Conservation (phyloP, 2,888 invertebrate genomes). For the Erebia palarica region DNA sequence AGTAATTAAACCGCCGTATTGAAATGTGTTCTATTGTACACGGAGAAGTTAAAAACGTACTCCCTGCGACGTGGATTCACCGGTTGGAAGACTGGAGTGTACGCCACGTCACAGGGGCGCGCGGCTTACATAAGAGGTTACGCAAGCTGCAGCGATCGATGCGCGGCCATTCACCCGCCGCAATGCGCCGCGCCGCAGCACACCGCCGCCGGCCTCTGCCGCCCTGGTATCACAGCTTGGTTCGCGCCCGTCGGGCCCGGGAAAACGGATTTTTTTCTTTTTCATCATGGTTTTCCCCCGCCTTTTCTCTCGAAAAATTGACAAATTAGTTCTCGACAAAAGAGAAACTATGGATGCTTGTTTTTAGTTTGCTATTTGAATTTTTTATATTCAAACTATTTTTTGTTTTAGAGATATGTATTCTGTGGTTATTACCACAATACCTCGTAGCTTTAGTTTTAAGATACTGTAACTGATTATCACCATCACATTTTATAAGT, state of each 20-base stretch:
- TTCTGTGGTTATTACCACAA: background rate
- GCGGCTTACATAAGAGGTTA: slow-evolving; percentile 73
- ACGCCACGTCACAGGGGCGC: slow-evolving; percentile 61
- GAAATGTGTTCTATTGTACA: slow-evolving; percentile 30
- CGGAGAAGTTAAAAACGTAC: slow-evolving; percentile 18
- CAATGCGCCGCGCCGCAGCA: slow-evolving; percentile 73
- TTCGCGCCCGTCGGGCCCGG: slow-evolving; percentile 43
- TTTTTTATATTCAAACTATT: background rate
- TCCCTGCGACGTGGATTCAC: slow-evolving; percentile 23
- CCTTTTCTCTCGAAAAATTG: slow-evolving; percentile 4
- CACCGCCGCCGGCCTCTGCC: slow-evolving; percentile 59
- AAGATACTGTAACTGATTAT: no score
- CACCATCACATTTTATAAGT: no score
- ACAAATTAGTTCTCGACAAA: slow-evolving; percentile 10
- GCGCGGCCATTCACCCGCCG: slow-evolving; percentile 81
- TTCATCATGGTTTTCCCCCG: slow-evolving; percentile 14
- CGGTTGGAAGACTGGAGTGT: slow-evolving; percentile 45
- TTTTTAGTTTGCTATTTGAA: background rate
- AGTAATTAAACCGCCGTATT: slow-evolving; percentile 31
- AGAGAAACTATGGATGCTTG: background rate
- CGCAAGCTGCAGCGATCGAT: slow-evolving; percentile 74
- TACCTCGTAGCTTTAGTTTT: no score
- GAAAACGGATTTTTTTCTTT: slow-evolving; percentile 47
- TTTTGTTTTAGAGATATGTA: no score
- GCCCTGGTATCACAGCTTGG: slow-evolving; percentile 62